Percentiles rank a stretch among this genome's conserved stretches.
Conservation (phyloP, 1,140 invertebrate species). For the Archivesica marissinica region DNA sequence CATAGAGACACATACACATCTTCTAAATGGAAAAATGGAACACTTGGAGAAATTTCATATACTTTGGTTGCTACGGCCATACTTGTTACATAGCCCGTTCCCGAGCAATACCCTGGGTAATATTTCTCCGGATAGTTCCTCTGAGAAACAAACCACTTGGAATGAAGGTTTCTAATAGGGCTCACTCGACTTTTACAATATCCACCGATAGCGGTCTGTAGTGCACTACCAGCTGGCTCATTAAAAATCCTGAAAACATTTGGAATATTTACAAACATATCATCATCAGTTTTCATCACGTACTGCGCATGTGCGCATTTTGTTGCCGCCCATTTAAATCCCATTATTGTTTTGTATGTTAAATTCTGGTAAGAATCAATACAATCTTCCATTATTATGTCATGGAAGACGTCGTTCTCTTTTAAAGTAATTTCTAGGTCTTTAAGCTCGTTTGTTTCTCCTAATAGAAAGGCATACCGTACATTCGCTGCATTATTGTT, state of each 20-base stretch:
- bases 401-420: conserved; percentile 87
- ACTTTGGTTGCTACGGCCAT: conserved; percentile 79
- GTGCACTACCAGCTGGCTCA: background rate
- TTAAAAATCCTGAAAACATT: conserved; percentile 55
- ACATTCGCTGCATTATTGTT: conserved; percentile 66
- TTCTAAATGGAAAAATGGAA: conserved; percentile 82
- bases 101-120: conserved; percentile 84
- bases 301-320: conserved; percentile 86
- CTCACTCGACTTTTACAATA: background rate
- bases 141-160: conserved; percentile 57
- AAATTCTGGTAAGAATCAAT: conserved; percentile 91
- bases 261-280: conserved; percentile 84
- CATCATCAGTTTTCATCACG: conserved; percentile 85
- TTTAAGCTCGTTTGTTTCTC: background rate
- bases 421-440: conserved; percentile 60
- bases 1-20: conserved; percentile 83
- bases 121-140: conserved; percentile 77
- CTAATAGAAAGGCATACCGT: conserved; percentile 65
- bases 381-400: conserved; percentile 92
- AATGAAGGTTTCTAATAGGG: conserved; percentile 37
- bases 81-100: conserved; percentile 83
- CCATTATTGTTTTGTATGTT: conserved; percentile 94
- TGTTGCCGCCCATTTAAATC: conserved; percentile 90
- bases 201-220: conserved; percentile 21
- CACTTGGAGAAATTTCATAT: conserved; percentile 72